These are phyloP conservation scores for Myotis vivesi DNA, from an alignment of 2,797 vertebrate genomes.

Conservation along the genomic window DNA sequence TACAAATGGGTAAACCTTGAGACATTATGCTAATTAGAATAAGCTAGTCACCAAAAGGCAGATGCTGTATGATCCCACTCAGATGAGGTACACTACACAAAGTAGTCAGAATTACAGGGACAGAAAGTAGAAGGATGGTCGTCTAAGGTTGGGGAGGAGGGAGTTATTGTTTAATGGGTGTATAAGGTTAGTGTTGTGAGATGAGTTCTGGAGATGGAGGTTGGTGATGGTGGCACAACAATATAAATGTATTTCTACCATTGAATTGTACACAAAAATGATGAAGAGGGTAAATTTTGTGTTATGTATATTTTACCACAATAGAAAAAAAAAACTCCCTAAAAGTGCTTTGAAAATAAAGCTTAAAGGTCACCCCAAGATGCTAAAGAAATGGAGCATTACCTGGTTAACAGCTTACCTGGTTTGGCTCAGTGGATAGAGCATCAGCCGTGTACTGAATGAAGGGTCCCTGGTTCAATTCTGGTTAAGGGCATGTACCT, in stretches of 20 bases:
- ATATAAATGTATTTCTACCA: neutral
- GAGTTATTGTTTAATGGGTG: neutral
- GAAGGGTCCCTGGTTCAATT: no score
- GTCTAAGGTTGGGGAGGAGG: neutral
- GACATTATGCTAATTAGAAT: neutral
- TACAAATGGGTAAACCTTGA: neutral
- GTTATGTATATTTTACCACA: neutral
- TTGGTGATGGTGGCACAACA: neutral
- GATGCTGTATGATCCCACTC: neutral
- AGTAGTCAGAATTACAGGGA: neutral
- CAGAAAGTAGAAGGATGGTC: neutral
- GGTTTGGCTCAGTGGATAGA: no score
- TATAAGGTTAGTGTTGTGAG: neutral
- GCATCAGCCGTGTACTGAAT: no score
- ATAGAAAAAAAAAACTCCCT: neutral
- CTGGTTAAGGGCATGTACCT: no score
- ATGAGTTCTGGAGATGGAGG: neutral
- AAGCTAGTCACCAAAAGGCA: neutral
- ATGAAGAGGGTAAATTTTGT: neutral
- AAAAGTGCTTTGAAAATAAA: conserved; percentile 30
- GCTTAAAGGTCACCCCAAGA: neutral
- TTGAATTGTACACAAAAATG: neutral
- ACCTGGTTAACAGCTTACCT: neutral
- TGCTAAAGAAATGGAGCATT: neutral
- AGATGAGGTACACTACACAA: neutral